phyloP scores from a whole-genome alignment of 92 coral and sea anemone species.

The Siderastrea siderea region DNA sequence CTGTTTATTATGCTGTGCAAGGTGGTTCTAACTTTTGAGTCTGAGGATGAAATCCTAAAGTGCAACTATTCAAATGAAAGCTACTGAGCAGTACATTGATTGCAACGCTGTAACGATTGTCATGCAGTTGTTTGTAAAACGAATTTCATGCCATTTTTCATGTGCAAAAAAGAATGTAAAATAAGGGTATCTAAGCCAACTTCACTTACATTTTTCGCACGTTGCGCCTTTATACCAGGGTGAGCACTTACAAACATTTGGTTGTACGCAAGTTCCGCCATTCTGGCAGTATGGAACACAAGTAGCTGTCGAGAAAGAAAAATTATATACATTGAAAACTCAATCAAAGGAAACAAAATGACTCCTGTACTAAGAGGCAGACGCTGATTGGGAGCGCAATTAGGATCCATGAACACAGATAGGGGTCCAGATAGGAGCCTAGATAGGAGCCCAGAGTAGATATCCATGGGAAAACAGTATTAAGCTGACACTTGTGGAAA shows the following conservation, averaged over 20 bases:
- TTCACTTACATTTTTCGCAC: slow-evolving; percentile 44
- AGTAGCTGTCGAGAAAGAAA: slow-evolving; percentile 53
- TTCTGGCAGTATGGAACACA: slow-evolving; percentile 79
- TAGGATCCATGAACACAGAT: too few relatives aligned
- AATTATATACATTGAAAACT: not conserved
- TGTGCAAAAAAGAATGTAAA: too few relatives aligned
- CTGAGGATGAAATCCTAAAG: not conserved
- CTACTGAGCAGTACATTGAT: not conserved
- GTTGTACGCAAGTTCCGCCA: slow-evolving; percentile 64
- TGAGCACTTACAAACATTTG: slow-evolving; percentile 66
- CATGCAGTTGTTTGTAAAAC: too few relatives aligned
- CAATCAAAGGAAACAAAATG: not conserved
- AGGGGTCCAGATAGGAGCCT: too few relatives aligned
- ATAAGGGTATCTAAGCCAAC: not conserved
- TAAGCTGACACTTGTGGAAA: too few relatives aligned
- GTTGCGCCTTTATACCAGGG: slow-evolving; percentile 44
- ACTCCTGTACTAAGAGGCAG: too few relatives aligned
- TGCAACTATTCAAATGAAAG: not conserved
- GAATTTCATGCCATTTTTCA: too few relatives aligned
- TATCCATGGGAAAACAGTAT: too few relatives aligned
- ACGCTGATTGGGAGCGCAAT: too few relatives aligned
- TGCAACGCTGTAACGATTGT: too few relatives aligned
- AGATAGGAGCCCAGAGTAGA: too few relatives aligned
- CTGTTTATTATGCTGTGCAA: not conserved
- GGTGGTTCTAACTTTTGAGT: not conserved